Percentiles rank a stretch among this genome's conserved stretches.
phyloP scores from a whole-genome alignment of 2,797 vertebrate genomes.

The Bovichtus variegatus region DNA sequence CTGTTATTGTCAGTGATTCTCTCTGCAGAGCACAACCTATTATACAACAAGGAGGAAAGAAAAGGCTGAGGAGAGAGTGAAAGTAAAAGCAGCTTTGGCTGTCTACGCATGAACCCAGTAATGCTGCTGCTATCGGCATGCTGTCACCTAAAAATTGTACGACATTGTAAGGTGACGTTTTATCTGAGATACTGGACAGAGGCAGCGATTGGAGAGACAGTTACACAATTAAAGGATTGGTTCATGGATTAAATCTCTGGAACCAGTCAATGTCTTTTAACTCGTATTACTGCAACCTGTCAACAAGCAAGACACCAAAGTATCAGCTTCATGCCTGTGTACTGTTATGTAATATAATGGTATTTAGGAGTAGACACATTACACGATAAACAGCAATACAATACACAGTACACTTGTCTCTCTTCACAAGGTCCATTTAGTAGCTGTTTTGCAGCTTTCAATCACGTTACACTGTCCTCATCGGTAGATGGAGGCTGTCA shows the following conservation, averaged over 20 bases:
- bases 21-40: background rate
- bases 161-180: slow-evolving; percentile 17
- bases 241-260: slow-evolving; percentile 11
- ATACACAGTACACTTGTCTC: too few species aligned
- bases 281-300: slow-evolving; percentile 1
- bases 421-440: background rate
- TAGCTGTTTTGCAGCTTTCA: background rate
- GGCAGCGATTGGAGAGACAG: slow-evolving; percentile 23
- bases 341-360: background rate
- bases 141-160: background rate
- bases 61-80: background rate
- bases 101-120: background rate
- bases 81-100: background rate
- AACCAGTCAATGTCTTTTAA: slow-evolving; percentile 13
- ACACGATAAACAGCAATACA: background rate
- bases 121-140: background rate
- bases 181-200: background rate
- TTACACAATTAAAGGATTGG: background rate
- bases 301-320: slow-evolving; percentile 22
- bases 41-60: background rate
- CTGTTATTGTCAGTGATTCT: background rate
- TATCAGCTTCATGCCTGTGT: background rate
- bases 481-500: background rate
- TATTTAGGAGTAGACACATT: slow-evolving; percentile 9
- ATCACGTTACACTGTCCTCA: background rate